Percentiles rank a stretch among this genome's conserved stretches.
These are phyloP conservation scores for Stichopus chloronotus DNA, from an alignment of 35 echinoderm and acorn worm genomes.

Conservation along the genomic window DNA sequence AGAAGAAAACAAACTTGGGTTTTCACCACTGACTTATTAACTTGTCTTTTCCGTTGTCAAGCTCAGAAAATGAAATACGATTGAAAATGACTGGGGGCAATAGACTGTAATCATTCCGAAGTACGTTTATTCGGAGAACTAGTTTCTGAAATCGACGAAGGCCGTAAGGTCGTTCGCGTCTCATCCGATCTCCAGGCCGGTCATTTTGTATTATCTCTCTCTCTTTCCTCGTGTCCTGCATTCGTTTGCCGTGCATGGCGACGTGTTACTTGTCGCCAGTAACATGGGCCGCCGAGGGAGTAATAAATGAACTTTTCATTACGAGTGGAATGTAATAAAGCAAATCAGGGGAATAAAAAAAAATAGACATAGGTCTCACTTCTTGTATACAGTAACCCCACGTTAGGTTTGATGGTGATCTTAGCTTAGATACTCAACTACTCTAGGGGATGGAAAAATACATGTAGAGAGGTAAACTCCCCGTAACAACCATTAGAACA, in stretches of 20 bases:
- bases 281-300: not conserved
- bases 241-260: not conserved
- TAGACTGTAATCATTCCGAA: slow-evolving; percentile 30
- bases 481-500: no score
- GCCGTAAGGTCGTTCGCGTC: not conserved
- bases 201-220: not conserved
- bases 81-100: slow-evolving; percentile 23
- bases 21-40: not conserved
- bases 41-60: not conserved
- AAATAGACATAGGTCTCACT: not conserved
- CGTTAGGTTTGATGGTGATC: not conserved
- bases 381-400: not conserved
- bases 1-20: not conserved
- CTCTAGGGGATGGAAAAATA: not conserved
- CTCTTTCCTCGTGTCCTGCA: no score
- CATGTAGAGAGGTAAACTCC: not conserved
- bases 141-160: not conserved
- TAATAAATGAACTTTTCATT: not conserved
- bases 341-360: not conserved
- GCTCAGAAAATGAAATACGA: not conserved
- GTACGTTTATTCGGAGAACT: slow-evolving; percentile 38
- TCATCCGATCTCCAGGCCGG: not conserved
- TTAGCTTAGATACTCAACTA: not conserved
- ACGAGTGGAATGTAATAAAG: not conserved
- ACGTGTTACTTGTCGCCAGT: not conserved